phyloP scores from a whole-genome alignment of 2,888 invertebrate species.

The Drosophila lutescens region DNA sequence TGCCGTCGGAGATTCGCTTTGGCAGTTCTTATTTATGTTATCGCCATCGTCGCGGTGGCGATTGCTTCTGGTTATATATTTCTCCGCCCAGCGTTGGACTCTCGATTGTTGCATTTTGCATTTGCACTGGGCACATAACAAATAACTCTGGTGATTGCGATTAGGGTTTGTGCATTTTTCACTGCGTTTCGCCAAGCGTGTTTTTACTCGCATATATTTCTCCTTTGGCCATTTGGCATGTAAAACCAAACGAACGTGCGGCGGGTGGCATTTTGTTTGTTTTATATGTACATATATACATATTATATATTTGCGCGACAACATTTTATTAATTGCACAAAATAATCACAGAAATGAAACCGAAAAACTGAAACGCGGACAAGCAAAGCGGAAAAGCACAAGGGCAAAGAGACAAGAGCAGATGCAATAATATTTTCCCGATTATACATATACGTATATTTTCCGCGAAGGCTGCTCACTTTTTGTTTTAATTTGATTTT shows the following conservation, averaged over 20 bases:
- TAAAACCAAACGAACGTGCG: constrained; percentile 53
- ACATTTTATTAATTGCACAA: constrained; percentile 44
- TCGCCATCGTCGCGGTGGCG: constrained; percentile 50
- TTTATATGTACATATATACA: constrained; percentile 29
- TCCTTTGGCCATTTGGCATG: constrained; percentile 31
- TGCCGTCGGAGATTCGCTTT: constrained; percentile 43
- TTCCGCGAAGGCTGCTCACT: constrained; percentile 57
- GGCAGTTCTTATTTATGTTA: constrained; percentile 48
- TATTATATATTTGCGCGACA: constrained; percentile 58
- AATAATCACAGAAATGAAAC: constrained; percentile 41
- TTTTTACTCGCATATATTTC: constrained; percentile 2
- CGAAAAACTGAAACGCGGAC: constrained; percentile 43
- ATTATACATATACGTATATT: constrained; percentile 11
- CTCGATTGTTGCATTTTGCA: constrained; percentile 37
- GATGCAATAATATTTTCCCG: constrained; percentile 26
- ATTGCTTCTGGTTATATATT: constrained; percentile 19
- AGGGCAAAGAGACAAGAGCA: constrained; percentile 39
- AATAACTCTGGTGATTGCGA: constrained; percentile 37
- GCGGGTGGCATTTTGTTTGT: constrained; percentile 36
- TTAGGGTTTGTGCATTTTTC: constrained; percentile 28
- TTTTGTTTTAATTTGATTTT: constrained; percentile 50
- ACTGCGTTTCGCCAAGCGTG: constrained; percentile 3
- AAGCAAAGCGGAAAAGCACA: constrained; percentile 13
- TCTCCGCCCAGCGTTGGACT: constrained; percentile 3
- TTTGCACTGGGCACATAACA: constrained; percentile 32